phyloP scores from a whole-genome alignment of 2,113 vertebrate species.

The Macroglossus sobrinus region DNA sequence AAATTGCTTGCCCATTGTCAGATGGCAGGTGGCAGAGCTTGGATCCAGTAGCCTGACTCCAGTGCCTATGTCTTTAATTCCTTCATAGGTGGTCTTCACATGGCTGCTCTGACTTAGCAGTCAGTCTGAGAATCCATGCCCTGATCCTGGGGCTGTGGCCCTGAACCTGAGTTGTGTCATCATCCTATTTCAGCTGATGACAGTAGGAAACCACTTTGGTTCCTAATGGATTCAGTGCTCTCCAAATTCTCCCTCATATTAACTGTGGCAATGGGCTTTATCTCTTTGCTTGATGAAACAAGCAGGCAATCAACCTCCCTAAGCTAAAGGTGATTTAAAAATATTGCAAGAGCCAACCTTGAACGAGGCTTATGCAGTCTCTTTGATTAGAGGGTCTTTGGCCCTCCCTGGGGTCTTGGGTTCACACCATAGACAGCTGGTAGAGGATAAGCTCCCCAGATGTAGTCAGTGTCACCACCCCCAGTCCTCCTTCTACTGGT shows the following conservation, averaged over 20 bases:
- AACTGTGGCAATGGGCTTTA: neutral
- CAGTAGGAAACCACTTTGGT: neutral
- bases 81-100: rapidly evolving
- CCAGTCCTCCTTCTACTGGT: neutral
- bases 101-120: neutral
- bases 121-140: rapidly evolving
- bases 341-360: neutral
- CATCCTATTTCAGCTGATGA: neutral
- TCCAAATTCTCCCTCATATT: neutral
- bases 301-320: neutral
- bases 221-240: neutral
- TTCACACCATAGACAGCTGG: neutral
- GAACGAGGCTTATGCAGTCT: neutral
- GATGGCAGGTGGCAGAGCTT: neutral
- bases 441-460: neutral
- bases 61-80: neutral
- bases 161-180: neutral
- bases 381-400: neutral
- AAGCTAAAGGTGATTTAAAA: neutral
- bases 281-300: neutral
- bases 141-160: neutral
- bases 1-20: neutral
- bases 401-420: neutral
- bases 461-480: rapidly evolving
- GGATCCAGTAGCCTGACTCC: neutral